phyloP scores from a whole-genome alignment of 2,888 invertebrate species.

The Neoascia interrupta region DNA sequence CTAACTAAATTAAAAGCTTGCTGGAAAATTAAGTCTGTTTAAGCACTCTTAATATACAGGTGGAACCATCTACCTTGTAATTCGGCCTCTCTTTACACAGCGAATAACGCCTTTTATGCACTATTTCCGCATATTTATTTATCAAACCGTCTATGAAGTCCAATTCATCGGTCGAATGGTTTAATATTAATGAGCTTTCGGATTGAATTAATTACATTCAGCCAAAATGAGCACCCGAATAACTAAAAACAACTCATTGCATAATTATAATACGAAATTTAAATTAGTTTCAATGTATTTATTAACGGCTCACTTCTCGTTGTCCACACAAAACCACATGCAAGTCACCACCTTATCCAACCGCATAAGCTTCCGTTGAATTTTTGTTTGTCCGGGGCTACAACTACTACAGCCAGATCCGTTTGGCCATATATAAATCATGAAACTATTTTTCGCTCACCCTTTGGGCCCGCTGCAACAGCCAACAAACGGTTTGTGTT shows the following conservation, averaged over 20 bases:
- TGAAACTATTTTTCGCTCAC: conserved; percentile 23
- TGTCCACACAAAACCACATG: neutral
- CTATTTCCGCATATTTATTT: no score
- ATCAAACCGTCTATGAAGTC: no score
- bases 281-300: conserved; percentile 48
- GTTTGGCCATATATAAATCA: conserved; percentile 35
- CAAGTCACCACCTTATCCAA: conserved; percentile 23
- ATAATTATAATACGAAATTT: conserved; percentile 25
- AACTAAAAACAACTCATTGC: conserved; percentile 33
- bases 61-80: no score
- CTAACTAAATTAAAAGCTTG: no score
- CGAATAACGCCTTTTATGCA: no score
- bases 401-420: conserved; percentile 8
- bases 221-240: conserved; percentile 3
- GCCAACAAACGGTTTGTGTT: conserved; percentile 5
- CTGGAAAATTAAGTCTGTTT: no score
- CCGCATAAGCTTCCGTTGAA: conserved; percentile 36
- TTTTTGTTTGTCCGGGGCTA: conserved; percentile 6
- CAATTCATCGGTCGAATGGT: no score
- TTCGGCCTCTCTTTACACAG: no score
- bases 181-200: no score
- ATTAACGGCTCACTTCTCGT: conserved; percentile 25
- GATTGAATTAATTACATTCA: conserved; percentile 10
- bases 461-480: neutral
- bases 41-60: no score